These are phyloP conservation scores for Gobionotothen gibberifrons DNA, from an alignment of 2,797 vertebrate genomes.

Conservation along the genomic window DNA sequence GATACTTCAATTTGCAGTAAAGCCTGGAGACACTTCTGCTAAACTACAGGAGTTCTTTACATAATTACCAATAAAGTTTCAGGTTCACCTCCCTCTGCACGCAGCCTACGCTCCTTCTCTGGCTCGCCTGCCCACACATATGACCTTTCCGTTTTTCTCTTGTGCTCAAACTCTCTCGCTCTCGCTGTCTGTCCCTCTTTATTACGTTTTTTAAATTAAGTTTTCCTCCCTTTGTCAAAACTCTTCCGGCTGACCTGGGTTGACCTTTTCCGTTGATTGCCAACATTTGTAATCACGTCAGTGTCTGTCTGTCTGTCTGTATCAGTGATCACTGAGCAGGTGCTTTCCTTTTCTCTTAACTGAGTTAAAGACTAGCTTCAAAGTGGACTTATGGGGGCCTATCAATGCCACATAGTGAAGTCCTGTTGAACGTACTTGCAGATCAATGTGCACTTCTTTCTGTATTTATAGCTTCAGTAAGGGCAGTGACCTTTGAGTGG, in stretches of 20 bases:
- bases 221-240: constrained; percentile 5
- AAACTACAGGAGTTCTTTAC: constrained; percentile 14
- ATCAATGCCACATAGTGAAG: constrained; percentile 10
- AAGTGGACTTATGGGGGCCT: not conserved
- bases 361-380: not conserved
- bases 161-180: not conserved
- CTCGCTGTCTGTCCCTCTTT: not conserved
- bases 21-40: not conserved
- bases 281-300: not conserved
- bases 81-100: constrained; percentile 24
- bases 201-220: not conserved
- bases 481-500: constrained; percentile 39
- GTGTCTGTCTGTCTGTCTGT: not conserved
- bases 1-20: not conserved
- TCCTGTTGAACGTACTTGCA: constrained; percentile 35
- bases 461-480: constrained; percentile 51
- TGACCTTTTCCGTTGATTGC: not conserved
- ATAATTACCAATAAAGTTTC: constrained; percentile 42
- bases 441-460: constrained; percentile 34
- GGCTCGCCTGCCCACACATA: constrained; percentile 39
- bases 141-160: constrained; percentile 42
- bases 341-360: constrained; percentile 16
- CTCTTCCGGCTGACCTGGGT: not conserved
- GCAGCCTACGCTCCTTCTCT: constrained; percentile 15
- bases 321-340: constrained; percentile 4